These are phyloP conservation scores for Notolepis coatsorum DNA, from an alignment of 2,797 vertebrate species.

Conservation along the genomic window DNA sequence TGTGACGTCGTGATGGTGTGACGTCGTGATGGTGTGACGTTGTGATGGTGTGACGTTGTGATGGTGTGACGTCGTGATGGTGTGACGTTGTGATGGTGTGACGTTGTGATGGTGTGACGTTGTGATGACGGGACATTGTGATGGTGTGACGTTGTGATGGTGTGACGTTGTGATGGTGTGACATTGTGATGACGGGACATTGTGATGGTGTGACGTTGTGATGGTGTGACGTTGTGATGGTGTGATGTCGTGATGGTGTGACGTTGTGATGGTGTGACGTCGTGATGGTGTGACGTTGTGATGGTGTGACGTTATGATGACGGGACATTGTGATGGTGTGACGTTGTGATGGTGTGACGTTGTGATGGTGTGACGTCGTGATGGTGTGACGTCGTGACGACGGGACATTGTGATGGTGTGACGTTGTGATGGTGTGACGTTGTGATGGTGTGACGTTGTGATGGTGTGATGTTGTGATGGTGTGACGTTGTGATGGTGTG, in stretches of 20 bases:
- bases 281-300: slow-evolving; percentile 46
- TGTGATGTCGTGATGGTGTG: no score
- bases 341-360: slow-evolving; percentile 46
- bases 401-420: no score
- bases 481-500: slow-evolving; percentile 48
- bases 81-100: slow-evolving; percentile 48
- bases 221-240: slow-evolving; percentile 48
- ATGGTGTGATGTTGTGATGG: slow-evolving; percentile 48
- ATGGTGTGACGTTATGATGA: slow-evolving; percentile 48
- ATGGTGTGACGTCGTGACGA: slow-evolving; percentile 47
- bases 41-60: slow-evolving; percentile 46
- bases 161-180: slow-evolving; percentile 48
- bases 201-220: slow-evolving; percentile 44
- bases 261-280: slow-evolving; percentile 46
- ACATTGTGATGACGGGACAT: slow-evolving; percentile 44
- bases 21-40: slow-evolving; percentile 46
- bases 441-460: slow-evolving; percentile 46
- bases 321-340: no score
- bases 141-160: slow-evolving; percentile 46
- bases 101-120: slow-evolving; percentile 46
- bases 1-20: slow-evolving; percentile 48
- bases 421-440: slow-evolving; percentile 46
- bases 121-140: no score
- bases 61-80: slow-evolving; percentile 48
- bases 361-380: slow-evolving; percentile 46